Evolutionary conservation across 2,888 invertebrate species (phyloP).

Genomic region (Bedellia somnulentella): DNA sequence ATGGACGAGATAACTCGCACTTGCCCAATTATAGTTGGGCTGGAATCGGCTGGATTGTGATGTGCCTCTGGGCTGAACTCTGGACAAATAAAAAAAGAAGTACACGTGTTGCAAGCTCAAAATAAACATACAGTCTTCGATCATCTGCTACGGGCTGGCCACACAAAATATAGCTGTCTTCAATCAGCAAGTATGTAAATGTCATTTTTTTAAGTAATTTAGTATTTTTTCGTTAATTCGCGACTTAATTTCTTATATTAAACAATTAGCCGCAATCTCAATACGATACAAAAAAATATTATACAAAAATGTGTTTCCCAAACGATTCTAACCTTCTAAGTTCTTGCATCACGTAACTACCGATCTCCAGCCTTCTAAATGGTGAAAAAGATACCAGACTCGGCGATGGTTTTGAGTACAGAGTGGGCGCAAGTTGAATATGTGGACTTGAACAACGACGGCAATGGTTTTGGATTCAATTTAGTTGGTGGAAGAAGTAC

Average conservation of each 20-base stretch:
- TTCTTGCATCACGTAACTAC: constrained; percentile 40
- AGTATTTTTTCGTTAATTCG: constrained; percentile 21
- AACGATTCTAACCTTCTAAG: no score
- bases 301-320: no score
- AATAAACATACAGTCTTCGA: no score
- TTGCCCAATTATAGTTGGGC: no score
- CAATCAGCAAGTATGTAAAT: constrained; percentile 60
- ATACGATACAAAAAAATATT: no score
- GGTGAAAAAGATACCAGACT: constrained; percentile 28
- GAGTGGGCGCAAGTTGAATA: constrained; percentile 99
- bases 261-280: constrained; percentile 1
- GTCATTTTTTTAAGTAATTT: constrained; percentile 45
- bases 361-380: constrained; percentile 16
- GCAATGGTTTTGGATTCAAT: constrained; percentile 96
- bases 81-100: no score
- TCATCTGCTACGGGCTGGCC: no score
- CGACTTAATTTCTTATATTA: constrained; percentile 15
- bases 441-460: constrained; percentile 96
- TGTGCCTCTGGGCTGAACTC: no score
- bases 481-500: constrained; percentile 97
- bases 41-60: no score
- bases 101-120: no score
- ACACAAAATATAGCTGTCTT: constrained; percentile 55
- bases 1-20: no score
- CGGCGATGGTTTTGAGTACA: constrained; percentile 85